These are phyloP conservation scores for Leptopilina myrica DNA, from an alignment of 2,888 invertebrate genomes.

Conservation along the genomic window DNA sequence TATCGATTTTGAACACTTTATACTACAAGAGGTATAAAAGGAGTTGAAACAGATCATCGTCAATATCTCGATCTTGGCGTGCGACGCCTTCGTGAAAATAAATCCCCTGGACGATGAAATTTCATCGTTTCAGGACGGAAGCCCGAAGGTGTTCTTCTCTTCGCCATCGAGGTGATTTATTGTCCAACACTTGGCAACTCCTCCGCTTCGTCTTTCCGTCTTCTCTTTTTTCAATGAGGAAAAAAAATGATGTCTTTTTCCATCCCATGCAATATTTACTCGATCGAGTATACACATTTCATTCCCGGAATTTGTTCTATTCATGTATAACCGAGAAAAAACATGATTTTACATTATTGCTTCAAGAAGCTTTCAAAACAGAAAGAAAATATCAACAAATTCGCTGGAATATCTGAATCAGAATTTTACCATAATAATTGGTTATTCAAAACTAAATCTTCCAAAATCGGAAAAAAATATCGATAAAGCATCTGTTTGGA, in stretches of 20 bases:
- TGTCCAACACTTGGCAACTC: conserved; percentile 17
- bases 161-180: conserved; percentile 15
- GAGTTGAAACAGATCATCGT: conserved; percentile 23
- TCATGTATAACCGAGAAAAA: not conserved
- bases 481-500: too few species aligned
- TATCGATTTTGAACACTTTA: not conserved
- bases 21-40: not conserved
- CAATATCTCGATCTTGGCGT: conserved; percentile 13
- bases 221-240: not conserved
- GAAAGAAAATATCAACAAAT: too few species aligned
- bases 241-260: not conserved
- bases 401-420: too few species aligned
- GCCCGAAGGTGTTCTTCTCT: conserved; percentile 10
- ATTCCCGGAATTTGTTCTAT: not conserved
- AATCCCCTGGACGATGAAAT: conserved; percentile 25
- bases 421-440: too few species aligned
- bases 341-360: not conserved
- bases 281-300: not conserved
- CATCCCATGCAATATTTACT: not conserved
- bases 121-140: conserved; percentile 35
- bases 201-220: not conserved
- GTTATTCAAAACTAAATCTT: too few species aligned
- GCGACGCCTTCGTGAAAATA: conserved; percentile 10
- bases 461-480: too few species aligned
- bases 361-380: too few species aligned